A percentile compares a stretch with the other conserved stretches of the same genome.
Conservation (phyloP, 2,888 invertebrate species). For the Ectobius pallidus region DNA sequence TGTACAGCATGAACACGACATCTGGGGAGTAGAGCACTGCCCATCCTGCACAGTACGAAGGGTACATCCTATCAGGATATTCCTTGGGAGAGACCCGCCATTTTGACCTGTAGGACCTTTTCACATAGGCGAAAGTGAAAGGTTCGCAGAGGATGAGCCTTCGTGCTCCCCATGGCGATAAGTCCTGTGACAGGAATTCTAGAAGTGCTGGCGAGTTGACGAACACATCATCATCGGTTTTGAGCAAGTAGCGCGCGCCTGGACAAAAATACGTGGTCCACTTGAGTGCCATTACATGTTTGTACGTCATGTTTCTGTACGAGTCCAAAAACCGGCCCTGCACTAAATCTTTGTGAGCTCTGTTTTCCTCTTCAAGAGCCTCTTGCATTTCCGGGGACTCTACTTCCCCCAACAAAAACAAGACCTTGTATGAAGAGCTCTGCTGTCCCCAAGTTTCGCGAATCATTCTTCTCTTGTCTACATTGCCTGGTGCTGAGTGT, state of each 20-base stretch:
- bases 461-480: slow-evolving; percentile 68
- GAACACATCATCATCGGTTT: slow-evolving; percentile 59
- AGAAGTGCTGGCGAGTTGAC: slow-evolving; percentile 55
- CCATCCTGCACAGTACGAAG: slow-evolving; percentile 78
- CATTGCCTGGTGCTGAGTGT: slow-evolving; percentile 72
- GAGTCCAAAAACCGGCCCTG: slow-evolving; percentile 79
- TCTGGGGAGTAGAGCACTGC: slow-evolving; percentile 71
- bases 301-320: slow-evolving; percentile 83
- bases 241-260: slow-evolving; percentile 62
- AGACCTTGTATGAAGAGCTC: slow-evolving; percentile 49
- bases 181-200: slow-evolving; percentile 58
- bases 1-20: slow-evolving; percentile 62
- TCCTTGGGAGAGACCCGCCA: slow-evolving; percentile 76
- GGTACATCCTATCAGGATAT: slow-evolving; percentile 68
- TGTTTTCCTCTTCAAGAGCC: slow-evolving; percentile 61
- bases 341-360: slow-evolving; percentile 68
- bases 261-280: slow-evolving; percentile 76
- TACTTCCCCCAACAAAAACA: slow-evolving; percentile 70
- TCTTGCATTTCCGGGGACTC: slow-evolving; percentile 52
- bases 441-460: slow-evolving; percentile 73
- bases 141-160: slow-evolving; percentile 68
- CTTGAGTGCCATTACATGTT: slow-evolving; percentile 81
- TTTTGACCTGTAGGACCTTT: slow-evolving; percentile 66
- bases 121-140: slow-evolving; percentile 58
- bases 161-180: slow-evolving; percentile 65